phyloP scores from a whole-genome alignment of 2,113 vertebrate species.

The Monarcha castaneiventris region DNA sequence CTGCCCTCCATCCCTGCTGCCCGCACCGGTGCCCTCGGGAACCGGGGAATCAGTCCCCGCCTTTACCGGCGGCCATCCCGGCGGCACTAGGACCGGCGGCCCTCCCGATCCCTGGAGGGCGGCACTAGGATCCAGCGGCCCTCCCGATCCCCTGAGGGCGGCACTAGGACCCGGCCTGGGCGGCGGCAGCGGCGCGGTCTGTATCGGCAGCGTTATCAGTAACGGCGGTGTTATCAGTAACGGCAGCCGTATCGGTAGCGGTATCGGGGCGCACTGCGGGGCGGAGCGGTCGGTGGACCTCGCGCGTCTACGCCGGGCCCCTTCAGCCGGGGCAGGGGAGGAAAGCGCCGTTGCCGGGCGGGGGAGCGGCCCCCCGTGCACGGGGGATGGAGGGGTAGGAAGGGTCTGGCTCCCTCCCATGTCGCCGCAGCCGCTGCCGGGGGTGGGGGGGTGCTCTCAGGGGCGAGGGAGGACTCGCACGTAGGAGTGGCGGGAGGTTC shows the following conservation, averaged over 20 bases:
- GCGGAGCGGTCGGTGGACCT: neutral
- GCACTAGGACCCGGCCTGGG: neutral
- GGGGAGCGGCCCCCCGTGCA: neutral
- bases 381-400: neutral
- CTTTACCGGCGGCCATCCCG: too few relatives aligned
- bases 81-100: neutral
- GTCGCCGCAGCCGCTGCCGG: neutral
- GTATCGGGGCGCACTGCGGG: neutral
- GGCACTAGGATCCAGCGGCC: neutral
- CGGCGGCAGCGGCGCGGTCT: neutral
- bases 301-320: neutral
- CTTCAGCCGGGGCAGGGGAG: neutral
- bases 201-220: neutral
- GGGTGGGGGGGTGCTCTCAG: neutral
- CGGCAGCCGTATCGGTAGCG: neutral
- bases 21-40: neutral
- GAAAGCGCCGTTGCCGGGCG: neutral
- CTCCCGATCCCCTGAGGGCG: neutral
- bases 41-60: too few relatives aligned
- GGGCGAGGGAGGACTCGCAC: neutral
- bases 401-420: neutral
- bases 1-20: neutral
- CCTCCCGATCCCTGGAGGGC: neutral
- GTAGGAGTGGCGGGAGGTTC: neutral
- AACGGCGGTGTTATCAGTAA: rapidly evolving